Percentiles rank a stretch among this genome's conserved stretches.
phyloP scores from a whole-genome alignment of 2,113 vertebrate species.

The Sakesphorus luctuosus region DNA sequence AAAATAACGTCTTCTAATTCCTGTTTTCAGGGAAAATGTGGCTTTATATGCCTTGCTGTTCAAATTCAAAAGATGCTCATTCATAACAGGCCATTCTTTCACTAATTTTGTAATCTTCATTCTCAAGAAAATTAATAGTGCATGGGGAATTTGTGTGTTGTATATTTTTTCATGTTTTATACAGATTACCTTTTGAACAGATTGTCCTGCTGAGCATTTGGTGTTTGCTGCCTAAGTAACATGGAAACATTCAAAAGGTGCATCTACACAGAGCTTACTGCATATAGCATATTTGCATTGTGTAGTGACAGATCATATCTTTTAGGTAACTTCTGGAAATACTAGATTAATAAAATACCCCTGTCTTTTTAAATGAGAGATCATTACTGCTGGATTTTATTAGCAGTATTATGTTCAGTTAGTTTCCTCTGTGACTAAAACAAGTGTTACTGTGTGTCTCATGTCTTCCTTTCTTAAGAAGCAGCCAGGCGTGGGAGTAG shows the following conservation, averaged over 20 bases:
- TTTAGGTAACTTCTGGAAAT: background rate
- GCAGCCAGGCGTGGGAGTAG: slow-evolving; percentile 15
- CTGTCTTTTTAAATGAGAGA: background rate
- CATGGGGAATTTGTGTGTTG: background rate
- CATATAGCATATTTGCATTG: background rate
- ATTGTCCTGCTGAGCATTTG: background rate
- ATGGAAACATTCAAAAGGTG: background rate
- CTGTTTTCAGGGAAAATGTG: background rate
- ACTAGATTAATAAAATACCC: background rate
- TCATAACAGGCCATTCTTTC: background rate
- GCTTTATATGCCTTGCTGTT: background rate
- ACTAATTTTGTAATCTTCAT: background rate
- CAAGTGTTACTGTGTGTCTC: background rate
- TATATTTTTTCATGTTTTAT: background rate
- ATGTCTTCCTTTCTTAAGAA: slow-evolving; percentile 52
- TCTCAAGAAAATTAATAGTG: background rate
- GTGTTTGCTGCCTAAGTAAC: background rate
- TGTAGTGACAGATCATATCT: background rate
- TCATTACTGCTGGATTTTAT: background rate
- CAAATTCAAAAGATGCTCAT: background rate
- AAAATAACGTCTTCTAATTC: background rate
- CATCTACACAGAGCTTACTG: background rate
- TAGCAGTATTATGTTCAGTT: slow-evolving; percentile 1
- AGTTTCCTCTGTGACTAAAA: slow-evolving; percentile 51
- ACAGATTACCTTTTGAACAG: background rate